Percentiles rank a stretch among this genome's conserved stretches.
Evolutionary conservation across 2,113 vertebrate genomes (phyloP).

Genomic region (Cyanocitta stelleri): DNA sequence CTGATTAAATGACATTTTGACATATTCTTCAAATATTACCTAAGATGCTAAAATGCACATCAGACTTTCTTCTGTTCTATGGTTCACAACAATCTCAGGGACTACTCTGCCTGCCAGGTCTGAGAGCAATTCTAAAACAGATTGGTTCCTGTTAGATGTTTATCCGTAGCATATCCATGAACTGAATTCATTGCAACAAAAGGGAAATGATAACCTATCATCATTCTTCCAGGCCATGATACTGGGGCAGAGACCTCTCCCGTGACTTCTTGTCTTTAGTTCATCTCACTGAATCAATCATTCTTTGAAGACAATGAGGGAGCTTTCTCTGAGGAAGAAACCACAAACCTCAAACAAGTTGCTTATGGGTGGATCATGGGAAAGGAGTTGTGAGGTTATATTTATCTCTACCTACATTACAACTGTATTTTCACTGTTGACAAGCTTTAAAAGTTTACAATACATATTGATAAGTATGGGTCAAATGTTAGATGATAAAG

Average conservation of each 20-base stretch:
- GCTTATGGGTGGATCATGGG: constrained; percentile 60
- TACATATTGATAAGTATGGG: constrained; percentile 67
- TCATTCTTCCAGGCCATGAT: constrained; percentile 30
- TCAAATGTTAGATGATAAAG: constrained; percentile 64
- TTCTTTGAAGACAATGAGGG: constrained; percentile 33
- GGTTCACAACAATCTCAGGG: neutral
- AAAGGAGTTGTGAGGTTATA: constrained; percentile 63
- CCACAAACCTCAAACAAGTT: constrained; percentile 21
- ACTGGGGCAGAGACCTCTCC: constrained; percentile 34
- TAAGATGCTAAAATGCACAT: neutral
- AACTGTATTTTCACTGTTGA: constrained; percentile 64
- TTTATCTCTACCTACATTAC: constrained; percentile 67
- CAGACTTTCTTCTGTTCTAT: neutral
- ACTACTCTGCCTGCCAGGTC: neutral
- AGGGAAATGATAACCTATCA: constrained; percentile 34
- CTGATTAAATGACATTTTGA: neutral
- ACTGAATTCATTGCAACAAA: constrained; percentile 24
- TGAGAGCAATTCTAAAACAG: constrained; percentile 21
- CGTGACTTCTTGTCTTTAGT: constrained; percentile 6
- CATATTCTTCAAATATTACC: neutral
- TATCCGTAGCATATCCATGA: neutral
- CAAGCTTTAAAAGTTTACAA: constrained; percentile 64
- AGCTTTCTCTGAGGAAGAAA: constrained; percentile 57
- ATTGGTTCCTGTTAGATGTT: constrained; percentile 45
- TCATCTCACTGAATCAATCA: constrained; percentile 35